These are phyloP conservation scores for Microcaecilia unicolor DNA, from an alignment of 2,797 vertebrate species.

Conservation along the genomic window DNA sequence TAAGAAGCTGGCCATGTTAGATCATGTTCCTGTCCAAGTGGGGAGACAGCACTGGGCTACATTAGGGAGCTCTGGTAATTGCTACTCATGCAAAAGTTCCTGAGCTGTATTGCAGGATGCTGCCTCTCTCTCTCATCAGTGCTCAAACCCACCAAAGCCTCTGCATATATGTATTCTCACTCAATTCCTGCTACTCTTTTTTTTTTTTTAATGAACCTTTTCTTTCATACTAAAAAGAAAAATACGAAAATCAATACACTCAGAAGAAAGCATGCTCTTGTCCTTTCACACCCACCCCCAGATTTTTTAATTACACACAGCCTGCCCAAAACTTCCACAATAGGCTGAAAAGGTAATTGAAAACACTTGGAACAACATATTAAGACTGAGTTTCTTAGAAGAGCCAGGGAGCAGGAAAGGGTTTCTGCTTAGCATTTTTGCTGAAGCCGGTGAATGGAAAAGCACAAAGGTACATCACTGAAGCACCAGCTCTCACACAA, in stretches of 20 bases:
- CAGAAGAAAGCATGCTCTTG: slow-evolving; percentile 16
- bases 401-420: slow-evolving; percentile 2
- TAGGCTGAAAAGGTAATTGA: slow-evolving; percentile 13
- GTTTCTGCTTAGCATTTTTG: too few relatives aligned
- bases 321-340: not conserved
- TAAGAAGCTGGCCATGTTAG: too few relatives aligned
- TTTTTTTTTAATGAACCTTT: slow-evolving; percentile 27
- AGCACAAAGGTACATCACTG: too few relatives aligned
- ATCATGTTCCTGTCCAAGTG: too few relatives aligned
- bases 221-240: slow-evolving; percentile 15
- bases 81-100: too few relatives aligned
- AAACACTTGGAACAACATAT: slow-evolving; percentile 3
- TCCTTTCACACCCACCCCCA: slow-evolving; percentile 6
- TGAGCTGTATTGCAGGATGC: too few relatives aligned
- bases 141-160: slow-evolving; percentile 3
- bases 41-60: too few relatives aligned
- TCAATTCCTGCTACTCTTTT: slow-evolving; percentile 1
- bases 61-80: too few relatives aligned
- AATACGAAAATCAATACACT: slow-evolving; percentile 13
- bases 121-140: not conserved
- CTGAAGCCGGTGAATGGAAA: too few relatives aligned
- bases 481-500: too few relatives aligned
- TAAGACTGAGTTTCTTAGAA: slow-evolving; percentile 6
- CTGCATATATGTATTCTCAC: too few relatives aligned
- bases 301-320: slow-evolving; percentile 17